These are phyloP conservation scores for Lineus longissimus DNA, from an alignment of 1,140 invertebrate genomes.

Conservation along the genomic window DNA sequence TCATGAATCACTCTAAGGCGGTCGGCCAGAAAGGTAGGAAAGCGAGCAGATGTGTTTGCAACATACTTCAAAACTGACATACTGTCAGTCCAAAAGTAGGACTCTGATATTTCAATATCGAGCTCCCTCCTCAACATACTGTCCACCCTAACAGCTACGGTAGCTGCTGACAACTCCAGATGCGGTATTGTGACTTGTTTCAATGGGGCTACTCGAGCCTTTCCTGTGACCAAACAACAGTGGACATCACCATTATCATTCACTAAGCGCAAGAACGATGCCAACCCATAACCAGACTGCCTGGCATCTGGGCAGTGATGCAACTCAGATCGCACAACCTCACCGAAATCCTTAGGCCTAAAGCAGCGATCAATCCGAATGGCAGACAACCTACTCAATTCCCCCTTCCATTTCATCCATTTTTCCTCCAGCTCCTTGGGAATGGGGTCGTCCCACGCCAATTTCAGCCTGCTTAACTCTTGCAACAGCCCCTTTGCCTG, in stretches of 20 bases:
- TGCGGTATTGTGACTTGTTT: slow-evolving; percentile 46
- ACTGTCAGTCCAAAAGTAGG: background rate
- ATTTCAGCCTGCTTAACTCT: background rate
- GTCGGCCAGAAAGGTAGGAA: too few species aligned
- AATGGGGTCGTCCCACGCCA: background rate
- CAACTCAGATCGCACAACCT: slow-evolving; percentile 3
- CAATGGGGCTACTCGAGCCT: slow-evolving; percentile 40
- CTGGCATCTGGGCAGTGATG: slow-evolving; percentile 26
- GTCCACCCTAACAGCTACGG: slow-evolving; percentile 39
- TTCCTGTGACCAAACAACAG: slow-evolving; percentile 27
- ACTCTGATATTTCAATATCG: background rate
- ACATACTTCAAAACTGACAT: slow-evolving; percentile 20
- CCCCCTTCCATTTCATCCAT: background rate
- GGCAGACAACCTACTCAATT: background rate
- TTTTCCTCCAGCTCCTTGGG: background rate
- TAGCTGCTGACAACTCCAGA: slow-evolving; percentile 51
- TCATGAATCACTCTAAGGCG: too few species aligned
- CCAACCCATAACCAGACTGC: slow-evolving; percentile 18
- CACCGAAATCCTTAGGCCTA: slow-evolving; percentile 2
- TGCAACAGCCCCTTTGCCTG: slow-evolving; percentile 9
- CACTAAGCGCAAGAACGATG: slow-evolving; percentile 16
- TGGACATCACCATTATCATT: slow-evolving; percentile 14
- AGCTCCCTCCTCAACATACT: background rate
- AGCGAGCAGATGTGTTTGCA: background rate
- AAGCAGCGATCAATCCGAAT: slow-evolving; percentile 4